These are phyloP conservation scores for Odontamblyopus rebecca DNA, from an alignment of 2,797 vertebrate genomes.

Conservation along the genomic window DNA sequence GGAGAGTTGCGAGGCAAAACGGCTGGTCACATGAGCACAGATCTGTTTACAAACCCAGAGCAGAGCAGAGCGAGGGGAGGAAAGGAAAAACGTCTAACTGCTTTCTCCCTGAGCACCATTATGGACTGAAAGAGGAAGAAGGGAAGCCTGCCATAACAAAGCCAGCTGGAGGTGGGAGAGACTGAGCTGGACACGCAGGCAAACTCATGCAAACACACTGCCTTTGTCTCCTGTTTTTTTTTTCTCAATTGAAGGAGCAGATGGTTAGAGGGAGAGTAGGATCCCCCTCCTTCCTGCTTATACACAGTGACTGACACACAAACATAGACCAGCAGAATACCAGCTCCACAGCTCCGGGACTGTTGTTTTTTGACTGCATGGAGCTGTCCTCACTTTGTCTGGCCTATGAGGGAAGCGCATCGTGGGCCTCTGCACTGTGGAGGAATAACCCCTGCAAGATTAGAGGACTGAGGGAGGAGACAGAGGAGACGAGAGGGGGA, in stretches of 20 bases:
- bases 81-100: conserved; percentile 43
- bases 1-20: conserved; percentile 85
- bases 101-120: conserved; percentile 54
- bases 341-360: conserved; percentile 52
- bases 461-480: conserved; percentile 66
- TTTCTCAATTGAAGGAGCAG: conserved; percentile 74
- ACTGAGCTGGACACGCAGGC: conserved; percentile 53
- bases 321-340: conserved; percentile 53
- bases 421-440: conserved; percentile 44
- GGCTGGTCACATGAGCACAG: conserved; percentile 83
- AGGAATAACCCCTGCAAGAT: conserved; percentile 65
- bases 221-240: conserved; percentile 61
- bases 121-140: conserved; percentile 60
- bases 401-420: conserved; percentile 56
- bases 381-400: conserved; percentile 70
- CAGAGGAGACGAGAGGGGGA: conserved; percentile 60
- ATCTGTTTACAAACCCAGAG: conserved; percentile 86
- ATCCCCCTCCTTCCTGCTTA: conserved; percentile 44
- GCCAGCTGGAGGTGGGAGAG: conserved; percentile 70
- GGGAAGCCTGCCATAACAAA: conserved; percentile 67
- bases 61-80: conserved; percentile 52
- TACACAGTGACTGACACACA: conserved; percentile 51
- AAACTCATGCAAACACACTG: conserved; percentile 50
- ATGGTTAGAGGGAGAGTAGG: conserved; percentile 79
- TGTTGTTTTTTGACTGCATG: conserved; percentile 57